Evolutionary conservation across 2,888 invertebrate species (phyloP).

Genomic region (Xestia sexstrigata): DNA sequence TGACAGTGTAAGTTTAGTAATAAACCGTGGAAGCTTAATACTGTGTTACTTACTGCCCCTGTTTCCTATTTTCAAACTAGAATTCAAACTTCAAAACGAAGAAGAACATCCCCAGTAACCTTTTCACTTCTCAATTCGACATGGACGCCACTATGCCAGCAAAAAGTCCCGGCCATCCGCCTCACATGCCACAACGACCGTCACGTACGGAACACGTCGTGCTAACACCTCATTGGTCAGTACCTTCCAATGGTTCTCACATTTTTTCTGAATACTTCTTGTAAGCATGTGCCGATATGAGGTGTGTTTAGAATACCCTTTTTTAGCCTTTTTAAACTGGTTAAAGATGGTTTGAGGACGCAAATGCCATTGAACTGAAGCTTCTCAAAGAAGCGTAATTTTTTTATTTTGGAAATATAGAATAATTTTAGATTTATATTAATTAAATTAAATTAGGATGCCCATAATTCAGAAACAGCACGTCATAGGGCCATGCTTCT

Average conservation of each 20-base stretch:
- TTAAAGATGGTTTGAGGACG: background rate
- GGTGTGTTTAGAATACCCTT: background rate
- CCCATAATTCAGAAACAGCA: too few species aligned
- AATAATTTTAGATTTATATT: too few species aligned
- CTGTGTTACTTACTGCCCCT: too few species aligned
- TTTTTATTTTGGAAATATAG: too few species aligned
- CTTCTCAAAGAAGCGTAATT: background rate
- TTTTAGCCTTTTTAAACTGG: background rate
- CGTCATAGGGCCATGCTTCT: too few species aligned
- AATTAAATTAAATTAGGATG: too few species aligned
- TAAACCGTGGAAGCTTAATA: too few species aligned
- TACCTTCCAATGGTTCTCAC: conserved; percentile 31
- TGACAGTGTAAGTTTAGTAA: too few species aligned
- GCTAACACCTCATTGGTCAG: conserved; percentile 44
- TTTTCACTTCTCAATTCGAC: conserved; percentile 9
- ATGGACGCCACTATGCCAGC: conserved; percentile 20
- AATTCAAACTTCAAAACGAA: background rate
- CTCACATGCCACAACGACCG: conserved; percentile 30
- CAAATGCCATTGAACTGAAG: background rate
- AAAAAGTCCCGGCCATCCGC: conserved; percentile 10
- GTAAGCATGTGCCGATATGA: conserved; percentile 5
- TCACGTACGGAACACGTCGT: conserved; percentile 59
- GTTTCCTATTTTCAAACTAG: background rate
- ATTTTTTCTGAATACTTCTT: conserved; percentile 40
- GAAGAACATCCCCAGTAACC: background rate